Evolutionary conservation across 2,888 invertebrate genomes (phyloP).

Genomic region (Caenorhabditis sp.): DNA sequence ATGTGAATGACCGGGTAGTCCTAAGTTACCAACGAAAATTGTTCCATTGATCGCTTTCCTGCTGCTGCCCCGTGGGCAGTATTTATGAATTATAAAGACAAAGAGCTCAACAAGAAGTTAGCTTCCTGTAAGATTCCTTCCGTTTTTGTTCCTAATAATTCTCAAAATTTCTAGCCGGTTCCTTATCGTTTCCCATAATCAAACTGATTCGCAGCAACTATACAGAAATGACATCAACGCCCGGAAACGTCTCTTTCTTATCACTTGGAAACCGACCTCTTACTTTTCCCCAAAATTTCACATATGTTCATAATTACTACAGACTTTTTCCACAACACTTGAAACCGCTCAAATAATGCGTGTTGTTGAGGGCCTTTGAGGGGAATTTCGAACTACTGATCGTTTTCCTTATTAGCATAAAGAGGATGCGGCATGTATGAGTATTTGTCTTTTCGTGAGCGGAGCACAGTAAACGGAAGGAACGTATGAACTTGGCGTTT

Average conservation of each 20-base stretch:
- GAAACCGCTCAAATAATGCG: too few relatives aligned
- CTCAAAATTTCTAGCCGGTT: background rate
- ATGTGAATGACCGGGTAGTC: background rate
- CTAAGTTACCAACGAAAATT: background rate
- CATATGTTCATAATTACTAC: too few relatives aligned
- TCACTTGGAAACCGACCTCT: background rate
- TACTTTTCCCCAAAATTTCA: background rate
- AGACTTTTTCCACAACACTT: too few relatives aligned
- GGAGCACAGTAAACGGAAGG: constrained; percentile 2
- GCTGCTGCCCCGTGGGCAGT: too few relatives aligned
- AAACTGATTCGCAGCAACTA: background rate
- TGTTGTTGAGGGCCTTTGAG: background rate
- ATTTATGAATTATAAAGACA: too few relatives aligned
- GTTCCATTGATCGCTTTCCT: background rate
- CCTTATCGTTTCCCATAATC: background rate
- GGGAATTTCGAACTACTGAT: background rate
- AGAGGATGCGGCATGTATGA: constrained; percentile 1
- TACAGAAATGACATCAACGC: constrained; percentile 17
- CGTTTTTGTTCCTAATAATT: background rate
- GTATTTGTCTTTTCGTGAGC: constrained; percentile 41
- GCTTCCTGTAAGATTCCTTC: background rate
- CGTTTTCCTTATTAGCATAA: constrained; percentile 51
- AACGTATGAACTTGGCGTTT: background rate
- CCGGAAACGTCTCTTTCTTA: constrained; percentile 14
- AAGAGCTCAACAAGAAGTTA: too few relatives aligned